These are phyloP conservation scores for Microctonus aethiopoides DNA, from an alignment of 2,888 invertebrate species.

Conservation along the genomic window DNA sequence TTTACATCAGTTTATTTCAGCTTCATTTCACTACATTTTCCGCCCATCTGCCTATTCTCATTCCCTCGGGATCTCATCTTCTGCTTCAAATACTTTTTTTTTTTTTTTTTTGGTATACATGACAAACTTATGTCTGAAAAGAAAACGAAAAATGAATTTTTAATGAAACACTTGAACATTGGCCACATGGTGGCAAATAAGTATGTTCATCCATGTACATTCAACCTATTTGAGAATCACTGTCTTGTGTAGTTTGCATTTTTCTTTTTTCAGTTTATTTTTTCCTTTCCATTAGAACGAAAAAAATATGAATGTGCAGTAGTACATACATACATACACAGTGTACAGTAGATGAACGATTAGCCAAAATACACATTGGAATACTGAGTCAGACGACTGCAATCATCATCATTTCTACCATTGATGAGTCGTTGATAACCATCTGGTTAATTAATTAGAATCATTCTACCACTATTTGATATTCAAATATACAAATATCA, in stretches of 20 bases:
- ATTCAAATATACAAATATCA: neutral
- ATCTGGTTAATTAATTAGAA: neutral
- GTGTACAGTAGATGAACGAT: neutral
- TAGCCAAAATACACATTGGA: neutral
- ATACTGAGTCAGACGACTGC: neutral
- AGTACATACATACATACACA: no score
- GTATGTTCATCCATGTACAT: slow-evolving; percentile 60
- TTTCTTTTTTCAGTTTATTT: neutral
- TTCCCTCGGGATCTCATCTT: neutral
- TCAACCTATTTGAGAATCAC: neutral
- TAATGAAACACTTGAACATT: slow-evolving; percentile 56
- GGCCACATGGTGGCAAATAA: slow-evolving; percentile 54
- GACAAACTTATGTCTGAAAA: slow-evolving; percentile 47
- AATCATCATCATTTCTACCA: neutral
- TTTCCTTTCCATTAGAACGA: no score
- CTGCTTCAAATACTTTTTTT: neutral
- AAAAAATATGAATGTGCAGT: no score
- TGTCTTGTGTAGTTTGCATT: neutral
- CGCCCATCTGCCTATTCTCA: neutral
- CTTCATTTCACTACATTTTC: neutral
- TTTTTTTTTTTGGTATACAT: neutral
- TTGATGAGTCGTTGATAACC: neutral
- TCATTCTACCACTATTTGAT: neutral
- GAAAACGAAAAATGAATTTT: slow-evolving; percentile 60
- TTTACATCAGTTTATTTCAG: slow-evolving; percentile 34